Conservation (phyloP, 2,888 invertebrate genomes). For the Parapristionchus giblindavisi region DNA sequence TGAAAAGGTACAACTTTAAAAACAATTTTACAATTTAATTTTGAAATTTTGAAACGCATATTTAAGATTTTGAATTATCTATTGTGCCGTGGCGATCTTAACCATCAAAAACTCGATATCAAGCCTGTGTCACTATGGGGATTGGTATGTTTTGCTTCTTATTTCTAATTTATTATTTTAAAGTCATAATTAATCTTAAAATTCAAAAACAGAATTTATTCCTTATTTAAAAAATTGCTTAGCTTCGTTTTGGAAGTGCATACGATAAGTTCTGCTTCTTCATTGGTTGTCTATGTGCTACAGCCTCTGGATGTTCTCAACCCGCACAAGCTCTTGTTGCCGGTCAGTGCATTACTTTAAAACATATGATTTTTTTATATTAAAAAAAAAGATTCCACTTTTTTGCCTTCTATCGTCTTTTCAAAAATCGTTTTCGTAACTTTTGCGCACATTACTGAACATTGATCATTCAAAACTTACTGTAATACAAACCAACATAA, state of each 20-base stretch:
- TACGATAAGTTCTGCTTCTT: slow-evolving; percentile 52
- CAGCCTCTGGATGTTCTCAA: slow-evolving; percentile 53
- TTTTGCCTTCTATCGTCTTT: no score
- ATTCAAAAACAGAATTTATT: neutral
- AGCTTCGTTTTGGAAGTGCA: slow-evolving; percentile 58
- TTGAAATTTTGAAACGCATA: neutral
- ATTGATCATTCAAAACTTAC: no score
- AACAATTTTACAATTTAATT: neutral
- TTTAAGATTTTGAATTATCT: slow-evolving; percentile 13
- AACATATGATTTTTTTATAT: no score
- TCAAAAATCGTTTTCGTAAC: no score
- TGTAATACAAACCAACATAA: no score
- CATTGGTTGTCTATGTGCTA: slow-evolving; percentile 54
- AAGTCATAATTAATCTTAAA: neutral
- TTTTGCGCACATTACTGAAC: no score
- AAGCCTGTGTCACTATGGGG: slow-evolving; percentile 52
- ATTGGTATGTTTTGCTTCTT: slow-evolving; percentile 45
- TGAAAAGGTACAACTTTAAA: slow-evolving; percentile 4
- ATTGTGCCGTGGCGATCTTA: slow-evolving; percentile 50
- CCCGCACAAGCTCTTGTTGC: slow-evolving; percentile 57
- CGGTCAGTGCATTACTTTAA: neutral
- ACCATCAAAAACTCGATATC: slow-evolving; percentile 48
- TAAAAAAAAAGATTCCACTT: no score
- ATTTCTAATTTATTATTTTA: neutral
- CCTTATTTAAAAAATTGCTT: slow-evolving; percentile 13